Evolutionary conservation across 2,888 invertebrate genomes (phyloP), one percentile per base, ranked within the genome.

Genomic region (Ornithoptera priamus): DNA sequence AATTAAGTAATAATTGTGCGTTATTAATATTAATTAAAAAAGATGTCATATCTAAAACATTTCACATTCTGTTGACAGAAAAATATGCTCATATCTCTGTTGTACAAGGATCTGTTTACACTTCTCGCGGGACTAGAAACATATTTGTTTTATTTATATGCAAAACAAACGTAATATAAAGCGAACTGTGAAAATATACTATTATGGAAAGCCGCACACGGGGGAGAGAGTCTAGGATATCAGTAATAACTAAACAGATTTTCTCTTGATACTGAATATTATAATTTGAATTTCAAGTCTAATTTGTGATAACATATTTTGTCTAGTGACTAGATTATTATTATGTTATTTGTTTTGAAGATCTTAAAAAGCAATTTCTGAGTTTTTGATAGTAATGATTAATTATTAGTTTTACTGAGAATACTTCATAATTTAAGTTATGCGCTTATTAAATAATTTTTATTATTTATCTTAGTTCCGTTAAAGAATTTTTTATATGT

Each of bases 71-170:
- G 20, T 56, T 20, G 8, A 6, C n/a, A n/a, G 20, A 56, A 56
- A 56, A 20, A 56, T 56, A 56, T 56, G 10, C n/a, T 56, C 20
- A 56, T 15, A 20, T 56, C 20, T 56, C 20, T 56, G n/a, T 56
- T n/a, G 3, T 56, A 56, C 56, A 56, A 56, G 18, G 56, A 20
- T 20, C 56, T 65, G 65, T 65, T 65, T 57, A 57, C 65, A 42
- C 57, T 58, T 65, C 65, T 65, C 65, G 65, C 17, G 65, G 57
- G 65, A 57, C 57, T 42, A 22, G 39, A 64, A 65, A 58, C 58
- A 65, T 65, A 65, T 65, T 65, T 65, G 65, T 65, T 65, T 65
- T 65, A 65, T 65, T 65, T 65, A 65, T 65, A 65, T 58, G 65
- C 65, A 65, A 65, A 65, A 57, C 65, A 58, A 65, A 57, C 42